Evolutionary conservation across 2,797 vertebrate species (phyloP), one percentile per base, ranked within the genome.

Genomic region (Siniperca obscura): DNA sequence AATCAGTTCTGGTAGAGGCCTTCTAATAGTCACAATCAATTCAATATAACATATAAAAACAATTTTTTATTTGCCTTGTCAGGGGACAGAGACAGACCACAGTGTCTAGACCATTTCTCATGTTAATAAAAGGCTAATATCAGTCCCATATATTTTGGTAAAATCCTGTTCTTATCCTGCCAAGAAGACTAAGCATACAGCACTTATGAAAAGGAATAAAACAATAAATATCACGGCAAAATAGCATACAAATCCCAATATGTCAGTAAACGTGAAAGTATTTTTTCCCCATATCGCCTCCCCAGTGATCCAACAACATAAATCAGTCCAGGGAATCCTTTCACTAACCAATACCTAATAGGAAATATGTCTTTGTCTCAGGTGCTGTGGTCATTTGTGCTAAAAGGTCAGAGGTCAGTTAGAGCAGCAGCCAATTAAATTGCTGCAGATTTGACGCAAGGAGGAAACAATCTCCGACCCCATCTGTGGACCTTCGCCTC

Each of bases 341-440:
- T 64, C 30, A 27, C 80, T 62, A 70, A 87, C 87, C 81, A 79
- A 81, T 48, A 59, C 72, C 90, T 90, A 87, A 88, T 82, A 86
- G 83, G 69, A 85, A 81, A 76, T 83, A 81, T 86, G 66, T 85
- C 46, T 82, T 62, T 38, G 74, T 91, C 88, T 91, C 90, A 90
- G 86, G 83, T 80, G 73, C 38, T 21, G 70, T 67, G 87, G 86
- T 84, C 90, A 88, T 82, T 88, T 88, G 83, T 87, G 77, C 73
- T 10, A 27, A 59, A 80, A 88, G 93, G 90, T 93, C 87, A 90
- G 48, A 91, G 91, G 90, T 90, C 90, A 70, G 77, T 60, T 22
- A 19, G 78, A 90, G 82, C 84, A 57, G 84, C 80, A 90, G 91
- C 92, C 92, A 93, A 94, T 94, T 94, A 93, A 89, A 93, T 85